Base-by-base conservation (phyloP, 2,888 invertebrate species). In the Drosophila colorata region DNA sequence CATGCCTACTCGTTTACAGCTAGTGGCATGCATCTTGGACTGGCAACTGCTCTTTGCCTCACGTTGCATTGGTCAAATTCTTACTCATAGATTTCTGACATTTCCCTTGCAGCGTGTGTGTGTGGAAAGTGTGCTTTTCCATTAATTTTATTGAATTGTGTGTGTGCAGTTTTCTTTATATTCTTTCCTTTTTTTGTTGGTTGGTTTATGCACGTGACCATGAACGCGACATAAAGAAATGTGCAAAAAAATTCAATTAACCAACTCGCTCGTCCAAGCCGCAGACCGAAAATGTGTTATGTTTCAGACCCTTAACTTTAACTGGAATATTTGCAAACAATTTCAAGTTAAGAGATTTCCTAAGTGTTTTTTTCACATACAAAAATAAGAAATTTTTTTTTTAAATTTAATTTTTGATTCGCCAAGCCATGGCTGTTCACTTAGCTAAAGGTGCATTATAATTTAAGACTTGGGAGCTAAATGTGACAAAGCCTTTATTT, bases 101-200 rank as follows among this genome's bases (percentile, higher is more conserved):
- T 80, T 80, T 79, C 43, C 31, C 51, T 44, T 47, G 9, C 16
- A 25, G 37, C 20, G 33, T 38, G 20, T 33, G 14, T 46, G 16
- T 31, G 18, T 48, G 23, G 23, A 7, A 20, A 49, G 55, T 55
- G 53, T 55, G 35, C 59, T 65, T 51, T 48, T 61, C 57, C 70
- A 85, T 71, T 78, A 69, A 85, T 71, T 85, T 69, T 69, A 69
- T 71, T 81, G 73, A 80, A 73, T 76, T 69, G 86, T 65, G 46
- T 48, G 51, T 63, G 56, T 52, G 46, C 65, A 52, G 38, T 33
- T 57, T 61, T 41, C 59, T 49, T 38, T 37, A 52, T 51, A 57
- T 58, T 57, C 44, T 33, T 25, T 49, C 59, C 33, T 48, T 14
- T 38, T 9, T 14, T 35, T n/a, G 51, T 51, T 40, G 47, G 35